Base-by-base conservation (phyloP, 2,888 invertebrate genomes). In the Nasonia oneida region DNA sequence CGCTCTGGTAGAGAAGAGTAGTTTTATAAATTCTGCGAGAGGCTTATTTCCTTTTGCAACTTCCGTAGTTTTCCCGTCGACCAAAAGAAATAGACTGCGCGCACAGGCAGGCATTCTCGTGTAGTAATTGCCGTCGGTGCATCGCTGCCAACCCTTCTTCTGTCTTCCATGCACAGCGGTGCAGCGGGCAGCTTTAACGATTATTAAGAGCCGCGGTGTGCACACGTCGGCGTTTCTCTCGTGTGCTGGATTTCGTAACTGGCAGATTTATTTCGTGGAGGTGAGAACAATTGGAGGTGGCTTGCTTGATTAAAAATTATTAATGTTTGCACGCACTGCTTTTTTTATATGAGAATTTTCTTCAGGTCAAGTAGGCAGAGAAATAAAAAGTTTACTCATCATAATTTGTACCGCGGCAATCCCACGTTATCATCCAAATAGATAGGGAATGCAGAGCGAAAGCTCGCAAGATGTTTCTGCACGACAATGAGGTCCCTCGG, bases 151-250 rank as follows among this genome's bases (percentile, higher is more conserved):
- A 3, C 75, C 33, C 50, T 37, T 18, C 14, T 42, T 75, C 67
- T 67, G 67, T 80, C 85, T 81, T 61, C 70, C 77, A 71, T 77
- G 75, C 73, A 57, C 10, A 29, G 64, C 64, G 14, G 14, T 61
- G 81, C 73, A 61, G 12, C 12, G 42, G n/a, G n/a, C n/a, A 61
- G 67, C 76, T 85, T 85, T 81, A 85, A 85, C 71, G 85, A 76
- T 85, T 85, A 85, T 85, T 81, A 85, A 85, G 81, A 77, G 81
- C 47, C 47, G 39, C 64, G 76, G 53, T 33, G 47, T 42, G 61
- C 4, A 33, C n/a, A 23, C 33, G 23, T 23, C 70, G 47, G 23
- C 73, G n/a, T 12, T 39, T 42, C n/a, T 73, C 42, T 39, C 23
- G 8, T 23, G 42, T 23, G 42, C n/a, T 42, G 47, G 42, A 73